A percentile compares a stretch with the other conserved stretches of the same genome.
Evolutionary conservation across 2,113 vertebrate species (phyloP).

Genomic region (Hippocampus abdominalis): DNA sequence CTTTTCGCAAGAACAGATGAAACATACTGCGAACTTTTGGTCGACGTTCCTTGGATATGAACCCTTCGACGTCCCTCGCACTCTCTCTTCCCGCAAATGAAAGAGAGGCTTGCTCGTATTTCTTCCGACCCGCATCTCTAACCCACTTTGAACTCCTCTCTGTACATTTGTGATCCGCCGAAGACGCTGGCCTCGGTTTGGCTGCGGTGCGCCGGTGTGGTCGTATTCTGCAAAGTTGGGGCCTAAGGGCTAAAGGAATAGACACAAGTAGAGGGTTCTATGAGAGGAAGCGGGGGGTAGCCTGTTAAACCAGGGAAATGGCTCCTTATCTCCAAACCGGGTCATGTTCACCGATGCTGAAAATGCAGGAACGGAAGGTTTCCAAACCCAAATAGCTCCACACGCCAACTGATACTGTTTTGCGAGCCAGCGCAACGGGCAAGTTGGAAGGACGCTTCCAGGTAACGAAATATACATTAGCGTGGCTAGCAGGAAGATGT

Average conservation of each 20-base stretch:
- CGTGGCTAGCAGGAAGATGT: slow-evolving; percentile 28
- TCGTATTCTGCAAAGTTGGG: slow-evolving; percentile 30
- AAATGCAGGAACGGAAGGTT: slow-evolving; percentile 50
- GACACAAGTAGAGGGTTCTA: slow-evolving; percentile 14
- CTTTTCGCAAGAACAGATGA: slow-evolving; percentile 77
- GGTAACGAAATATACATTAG: slow-evolving; percentile 24
- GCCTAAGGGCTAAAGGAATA: slow-evolving; percentile 24
- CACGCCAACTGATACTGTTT: slow-evolving; percentile 34
- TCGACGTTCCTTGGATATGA: slow-evolving; percentile 62
- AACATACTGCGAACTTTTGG: slow-evolving; percentile 42
- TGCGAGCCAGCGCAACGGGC: slow-evolving; percentile 40
- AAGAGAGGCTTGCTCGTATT: slow-evolving; percentile 59
- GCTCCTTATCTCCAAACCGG: neutral
- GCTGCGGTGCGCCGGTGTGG: slow-evolving; percentile 26
- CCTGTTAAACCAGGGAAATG: slow-evolving; percentile 40
- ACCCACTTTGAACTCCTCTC: slow-evolving; percentile 27
- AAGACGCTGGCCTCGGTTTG: slow-evolving; percentile 44
- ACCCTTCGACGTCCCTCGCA: slow-evolving; percentile 60
- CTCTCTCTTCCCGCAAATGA: slow-evolving; percentile 53
- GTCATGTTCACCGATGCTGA: slow-evolving; percentile 25
- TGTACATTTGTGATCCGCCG: slow-evolving; percentile 57
- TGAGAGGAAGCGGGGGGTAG: slow-evolving; percentile 29
- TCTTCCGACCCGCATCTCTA: slow-evolving; percentile 44
- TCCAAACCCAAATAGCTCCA: slow-evolving; percentile 34
- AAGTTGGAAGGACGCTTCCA: slow-evolving; percentile 15